Base-by-base conservation (phyloP, 2,797 vertebrate genomes). In the Coendou prehensilis region DNA sequence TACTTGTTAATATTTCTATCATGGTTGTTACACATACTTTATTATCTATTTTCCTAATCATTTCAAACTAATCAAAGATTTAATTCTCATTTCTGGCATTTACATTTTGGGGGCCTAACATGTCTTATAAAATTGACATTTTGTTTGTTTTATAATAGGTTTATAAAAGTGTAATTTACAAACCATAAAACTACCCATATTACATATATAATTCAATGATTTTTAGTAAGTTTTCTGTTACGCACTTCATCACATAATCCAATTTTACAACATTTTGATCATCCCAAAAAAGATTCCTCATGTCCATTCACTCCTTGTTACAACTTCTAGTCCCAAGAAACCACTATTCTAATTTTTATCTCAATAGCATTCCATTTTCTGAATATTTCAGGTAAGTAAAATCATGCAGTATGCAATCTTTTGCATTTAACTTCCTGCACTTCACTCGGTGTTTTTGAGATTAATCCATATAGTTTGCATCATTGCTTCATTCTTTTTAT, bases 11-110 rank as follows among this genome's bases (percentile, higher is more conserved):
- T 41, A 52, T 76, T 88, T 92, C 28, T 91, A 80, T 81, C 22
- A 45, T 87, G 28, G 2, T 37, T 71, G 37, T 75, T 50, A 87
- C 71, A 54, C 73, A 81, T 61, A 67, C 9, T 45, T 73, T 56
- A 52, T 64, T 85, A 54, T 59, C 9, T 88, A 71, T 50, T 64
- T 86, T 82, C 91, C 1, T 79, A 67, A 52, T 2, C 15, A 82
- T 63, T 41, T 79, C 22, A 83, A 82, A 82, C 67, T 61, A 67
- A 87, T 63, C 52, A 61, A 54, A 9, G 75, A 33, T 50, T 80
- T 90, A 82, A 89, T 89, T 93, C 37, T 63, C 30, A 91, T 18
- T 41, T 85, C 17, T 71, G 52, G 0, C 56, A 56, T 96, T 90
- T 78, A 63, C 14, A 82, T 26, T 61, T 82, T 33, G 7, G 5